A percentile compares a stretch with the other conserved stretches of the same genome.
Conservation (phyloP, 1,140 invertebrate genomes). For the Drosophila melanogaster region DNA sequence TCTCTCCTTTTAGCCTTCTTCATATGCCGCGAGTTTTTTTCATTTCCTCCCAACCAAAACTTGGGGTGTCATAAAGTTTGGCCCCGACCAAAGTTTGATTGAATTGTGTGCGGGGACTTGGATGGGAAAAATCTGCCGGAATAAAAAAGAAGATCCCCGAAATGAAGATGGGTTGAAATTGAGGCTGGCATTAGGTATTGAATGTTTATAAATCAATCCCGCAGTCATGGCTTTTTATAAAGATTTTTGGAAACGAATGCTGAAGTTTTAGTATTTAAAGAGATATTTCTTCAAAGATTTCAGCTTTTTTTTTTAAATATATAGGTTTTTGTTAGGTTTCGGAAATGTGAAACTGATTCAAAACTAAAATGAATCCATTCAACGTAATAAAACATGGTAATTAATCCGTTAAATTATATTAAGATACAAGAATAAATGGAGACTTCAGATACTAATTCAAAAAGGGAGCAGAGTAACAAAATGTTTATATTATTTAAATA, state of each 20-base stretch:
- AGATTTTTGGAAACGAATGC: not conserved
- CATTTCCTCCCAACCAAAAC: slow-evolving; percentile 50
- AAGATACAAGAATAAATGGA: not conserved
- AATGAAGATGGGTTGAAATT: not conserved
- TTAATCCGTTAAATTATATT: not conserved
- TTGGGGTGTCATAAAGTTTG: slow-evolving; percentile 68
- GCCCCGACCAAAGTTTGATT: slow-evolving; percentile 65
- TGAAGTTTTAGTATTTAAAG: no score
- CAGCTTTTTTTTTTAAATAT: no score
- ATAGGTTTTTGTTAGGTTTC: not conserved
- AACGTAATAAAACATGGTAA: not conserved
- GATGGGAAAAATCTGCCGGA: not conserved
- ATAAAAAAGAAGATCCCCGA: not conserved
- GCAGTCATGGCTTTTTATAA: not conserved
- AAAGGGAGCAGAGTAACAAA: not conserved
- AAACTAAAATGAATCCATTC: not conserved
- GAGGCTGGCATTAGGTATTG: slow-evolving; percentile 1
- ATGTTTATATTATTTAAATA: not conserved
- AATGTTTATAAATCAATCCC: not conserved
- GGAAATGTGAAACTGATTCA: no score
- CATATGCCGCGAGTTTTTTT: slow-evolving; percentile 73
- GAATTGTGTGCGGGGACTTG: slow-evolving; percentile 55
- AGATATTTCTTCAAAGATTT: no score
- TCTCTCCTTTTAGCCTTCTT: slow-evolving; percentile 38
- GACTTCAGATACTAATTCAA: not conserved